A percentile compares a stretch with the other conserved stretches of the same genome.
phyloP scores from a whole-genome alignment of 2,797 vertebrate species.

The Poecilia wingei region DNA sequence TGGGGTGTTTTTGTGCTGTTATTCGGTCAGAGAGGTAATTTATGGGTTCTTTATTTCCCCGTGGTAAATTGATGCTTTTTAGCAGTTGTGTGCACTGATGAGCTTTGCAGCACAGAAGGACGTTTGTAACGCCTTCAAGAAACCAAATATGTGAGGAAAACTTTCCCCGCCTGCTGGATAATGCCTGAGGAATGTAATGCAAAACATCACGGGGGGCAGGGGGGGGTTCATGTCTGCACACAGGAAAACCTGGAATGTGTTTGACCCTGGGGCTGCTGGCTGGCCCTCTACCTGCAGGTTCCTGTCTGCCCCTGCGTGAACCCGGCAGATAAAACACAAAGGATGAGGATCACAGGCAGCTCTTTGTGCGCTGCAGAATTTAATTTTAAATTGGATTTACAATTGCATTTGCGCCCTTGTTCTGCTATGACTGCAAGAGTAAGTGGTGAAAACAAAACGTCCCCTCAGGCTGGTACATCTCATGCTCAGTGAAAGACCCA shows the following conservation, averaged over 20 bases:
- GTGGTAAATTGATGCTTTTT: neutral
- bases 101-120: neutral
- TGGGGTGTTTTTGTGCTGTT: neutral
- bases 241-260: neutral
- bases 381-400: neutral
- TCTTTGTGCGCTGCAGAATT: neutral
- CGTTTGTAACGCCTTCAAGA: neutral
- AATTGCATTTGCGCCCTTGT: neutral
- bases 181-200: conserved; percentile 2
- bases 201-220: neutral
- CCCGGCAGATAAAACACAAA: neutral
- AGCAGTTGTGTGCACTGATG: neutral
- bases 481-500: neutral
- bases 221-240: neutral
- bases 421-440: neutral
- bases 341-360: neutral
- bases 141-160: neutral
- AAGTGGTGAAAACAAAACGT: neutral
- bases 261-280: neutral
- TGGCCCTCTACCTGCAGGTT: conserved; percentile 8
- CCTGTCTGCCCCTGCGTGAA: conserved; percentile 5
- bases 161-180: neutral
- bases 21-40: neutral
- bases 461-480: neutral
- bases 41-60: neutral